Evolutionary conservation across 2,797 vertebrate genomes (phyloP).

Genomic region (Kryptopterus vitreolus): DNA sequence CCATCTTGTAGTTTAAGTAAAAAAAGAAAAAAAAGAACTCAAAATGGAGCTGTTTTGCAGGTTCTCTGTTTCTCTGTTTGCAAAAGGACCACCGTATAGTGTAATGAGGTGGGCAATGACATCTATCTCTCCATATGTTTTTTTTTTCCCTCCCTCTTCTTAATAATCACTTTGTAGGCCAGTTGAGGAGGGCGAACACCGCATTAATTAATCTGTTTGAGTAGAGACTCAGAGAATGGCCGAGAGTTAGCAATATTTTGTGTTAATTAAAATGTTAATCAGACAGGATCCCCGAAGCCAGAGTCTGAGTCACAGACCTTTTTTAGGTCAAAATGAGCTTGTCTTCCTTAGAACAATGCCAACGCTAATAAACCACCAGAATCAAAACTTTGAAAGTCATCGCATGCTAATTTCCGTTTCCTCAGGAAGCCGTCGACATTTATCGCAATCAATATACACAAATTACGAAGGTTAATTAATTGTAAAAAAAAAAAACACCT

Average conservation of each 20-base stretch:
- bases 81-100: constrained; percentile 12
- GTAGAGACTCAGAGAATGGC: constrained; percentile 66
- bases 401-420: constrained; percentile 29
- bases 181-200: constrained; percentile 54
- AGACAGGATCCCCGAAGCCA: constrained; percentile 65
- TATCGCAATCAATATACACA: neutral
- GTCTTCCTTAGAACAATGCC: constrained; percentile 58
- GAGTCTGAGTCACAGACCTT: constrained; percentile 53
- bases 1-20: constrained; percentile 6
- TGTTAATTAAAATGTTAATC: constrained; percentile 80
- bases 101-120: constrained; percentile 26
- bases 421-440: neutral
- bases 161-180: constrained; percentile 52
- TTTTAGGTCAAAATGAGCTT: constrained; percentile 58
- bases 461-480: constrained; percentile 7
- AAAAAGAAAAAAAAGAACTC: neutral
- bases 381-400: constrained; percentile 52
- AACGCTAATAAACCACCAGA: constrained; percentile 58
- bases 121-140: constrained; percentile 25
- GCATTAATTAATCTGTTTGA: constrained; percentile 70
- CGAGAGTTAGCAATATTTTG: constrained; percentile 70
- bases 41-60: constrained; percentile 18
- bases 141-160: neutral
- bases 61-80: constrained; percentile 3
- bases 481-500: neutral